A percentile compares a stretch with the other conserved stretches of the same genome.
phyloP scores from a whole-genome alignment of 2,797 vertebrate species.

The Sebastes variabilis region DNA sequence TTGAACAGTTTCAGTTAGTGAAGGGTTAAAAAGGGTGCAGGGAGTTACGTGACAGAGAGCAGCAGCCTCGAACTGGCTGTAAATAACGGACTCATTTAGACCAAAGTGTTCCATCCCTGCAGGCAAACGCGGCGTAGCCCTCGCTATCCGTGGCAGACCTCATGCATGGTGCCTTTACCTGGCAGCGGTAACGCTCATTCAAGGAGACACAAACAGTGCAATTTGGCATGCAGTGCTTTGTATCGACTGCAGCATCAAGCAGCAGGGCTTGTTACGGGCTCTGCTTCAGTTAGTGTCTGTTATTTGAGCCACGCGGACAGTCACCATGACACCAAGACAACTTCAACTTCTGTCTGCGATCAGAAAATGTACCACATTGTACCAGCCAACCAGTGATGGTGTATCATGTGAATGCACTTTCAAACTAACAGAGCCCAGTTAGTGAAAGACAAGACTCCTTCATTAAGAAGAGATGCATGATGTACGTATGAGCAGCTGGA shows the following conservation, averaged over 20 bases:
- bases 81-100: slow-evolving; percentile 7
- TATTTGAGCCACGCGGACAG: not conserved
- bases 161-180: slow-evolving; percentile 56
- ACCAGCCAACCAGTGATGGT: not conserved
- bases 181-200: slow-evolving; percentile 17
- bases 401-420: slow-evolving; percentile 19
- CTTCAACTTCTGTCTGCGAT: not conserved
- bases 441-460: slow-evolving; percentile 59
- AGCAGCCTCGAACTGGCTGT: slow-evolving; percentile 29
- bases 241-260: slow-evolving; percentile 28
- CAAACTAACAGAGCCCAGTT: slow-evolving; percentile 58
- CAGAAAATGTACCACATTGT: not conserved
- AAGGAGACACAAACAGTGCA: slow-evolving; percentile 22
- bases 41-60: slow-evolving; percentile 19
- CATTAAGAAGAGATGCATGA: slow-evolving; percentile 32
- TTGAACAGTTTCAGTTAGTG: slow-evolving; percentile 23
- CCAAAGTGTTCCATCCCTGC: slow-evolving; percentile 7
- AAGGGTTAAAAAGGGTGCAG: slow-evolving; percentile 5
- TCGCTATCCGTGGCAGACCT: slow-evolving; percentile 25
- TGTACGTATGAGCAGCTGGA: slow-evolving; percentile 37
- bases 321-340: slow-evolving; percentile 14
- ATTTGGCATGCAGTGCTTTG: slow-evolving; percentile 55
- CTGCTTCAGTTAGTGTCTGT: slow-evolving; percentile 37
- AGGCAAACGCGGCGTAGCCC: slow-evolving; percentile 2
- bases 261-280: not conserved